A percentile compares a stretch with the other conserved stretches of the same genome.
phyloP scores from a whole-genome alignment of 37 sponge, comb jelly and placozoan species.

The Ephydatia muelleri region DNA sequence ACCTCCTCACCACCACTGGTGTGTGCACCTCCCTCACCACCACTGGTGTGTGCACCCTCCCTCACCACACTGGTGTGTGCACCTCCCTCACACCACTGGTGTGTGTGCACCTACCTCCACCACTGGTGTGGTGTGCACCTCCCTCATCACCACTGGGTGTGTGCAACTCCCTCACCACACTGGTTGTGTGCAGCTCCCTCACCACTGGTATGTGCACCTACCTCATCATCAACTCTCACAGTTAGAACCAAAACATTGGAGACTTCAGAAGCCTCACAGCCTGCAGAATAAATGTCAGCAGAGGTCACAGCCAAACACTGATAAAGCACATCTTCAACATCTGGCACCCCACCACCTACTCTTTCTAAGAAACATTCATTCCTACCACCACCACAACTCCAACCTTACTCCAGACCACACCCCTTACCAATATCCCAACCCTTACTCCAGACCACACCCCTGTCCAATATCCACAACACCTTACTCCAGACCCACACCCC shows the following conservation, averaged over 20 bases:
- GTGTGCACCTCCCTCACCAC: too few relatives aligned
- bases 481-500: background rate
- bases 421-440: background rate
- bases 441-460: background rate
- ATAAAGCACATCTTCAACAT: background rate
- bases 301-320: background rate
- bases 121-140: background rate
- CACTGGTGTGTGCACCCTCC: too few relatives aligned
- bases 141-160: too few relatives aligned
- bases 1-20: too few relatives aligned
- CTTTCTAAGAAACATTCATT: background rate
- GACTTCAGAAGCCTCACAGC: slow-evolving; percentile 65
- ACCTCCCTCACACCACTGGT: too few relatives aligned
- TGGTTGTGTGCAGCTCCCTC: too few relatives aligned
- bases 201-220: too few relatives aligned
- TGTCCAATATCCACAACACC: background rate
- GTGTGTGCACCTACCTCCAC: too few relatives aligned
- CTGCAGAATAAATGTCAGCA: background rate
- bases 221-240: slow-evolving; percentile 52
- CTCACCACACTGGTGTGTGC: too few relatives aligned
- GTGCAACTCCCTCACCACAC: too few relatives aligned
- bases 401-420: background rate
- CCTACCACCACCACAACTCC: background rate
- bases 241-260: slow-evolving; percentile 63
- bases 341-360: background rate